Conservation (phyloP, 2,797 vertebrate genomes). For the Kryptolebias ocellatus region DNA sequence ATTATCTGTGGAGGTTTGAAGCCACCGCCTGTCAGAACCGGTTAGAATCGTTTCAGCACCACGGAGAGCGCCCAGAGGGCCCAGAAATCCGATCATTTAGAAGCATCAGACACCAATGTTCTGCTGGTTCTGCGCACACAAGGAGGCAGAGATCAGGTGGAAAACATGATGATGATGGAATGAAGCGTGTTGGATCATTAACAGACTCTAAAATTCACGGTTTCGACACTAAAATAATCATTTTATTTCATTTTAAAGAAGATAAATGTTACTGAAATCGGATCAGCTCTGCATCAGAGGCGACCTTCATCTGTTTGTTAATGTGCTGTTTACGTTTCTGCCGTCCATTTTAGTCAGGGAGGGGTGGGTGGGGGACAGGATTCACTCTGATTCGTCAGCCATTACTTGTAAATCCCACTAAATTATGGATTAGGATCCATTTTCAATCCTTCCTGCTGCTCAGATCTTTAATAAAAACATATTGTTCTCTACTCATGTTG, state of each 20-base stretch:
- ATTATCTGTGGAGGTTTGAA: background rate
- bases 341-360: slow-evolving; percentile 66
- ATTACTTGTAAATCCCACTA: slow-evolving; percentile 48
- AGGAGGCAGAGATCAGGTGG: background rate
- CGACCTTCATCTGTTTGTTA: slow-evolving; percentile 66
- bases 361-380: slow-evolving; percentile 42
- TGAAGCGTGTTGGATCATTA: slow-evolving; percentile 13
- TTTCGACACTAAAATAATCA: background rate
- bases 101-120: background rate
- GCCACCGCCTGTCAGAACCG: slow-evolving; percentile 59
- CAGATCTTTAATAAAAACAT: background rate
- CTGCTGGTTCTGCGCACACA: background rate
- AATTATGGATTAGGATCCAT: slow-evolving; percentile 13
- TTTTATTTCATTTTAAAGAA: fast-evolving
- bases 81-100: background rate
- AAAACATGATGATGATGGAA: slow-evolving; percentile 40
- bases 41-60: slow-evolving; percentile 74
- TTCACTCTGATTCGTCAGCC: slow-evolving; percentile 39
- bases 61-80: slow-evolving; percentile 64
- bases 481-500: background rate
- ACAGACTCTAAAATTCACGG: background rate
- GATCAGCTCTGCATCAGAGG: background rate
- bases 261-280: background rate
- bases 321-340: slow-evolving; percentile 67
- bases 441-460: background rate